Percentiles rank a stretch among this genome's conserved stretches.
Evolutionary conservation across 2,113 vertebrate genomes (phyloP).

Genomic region (Mus pahari): DNA sequence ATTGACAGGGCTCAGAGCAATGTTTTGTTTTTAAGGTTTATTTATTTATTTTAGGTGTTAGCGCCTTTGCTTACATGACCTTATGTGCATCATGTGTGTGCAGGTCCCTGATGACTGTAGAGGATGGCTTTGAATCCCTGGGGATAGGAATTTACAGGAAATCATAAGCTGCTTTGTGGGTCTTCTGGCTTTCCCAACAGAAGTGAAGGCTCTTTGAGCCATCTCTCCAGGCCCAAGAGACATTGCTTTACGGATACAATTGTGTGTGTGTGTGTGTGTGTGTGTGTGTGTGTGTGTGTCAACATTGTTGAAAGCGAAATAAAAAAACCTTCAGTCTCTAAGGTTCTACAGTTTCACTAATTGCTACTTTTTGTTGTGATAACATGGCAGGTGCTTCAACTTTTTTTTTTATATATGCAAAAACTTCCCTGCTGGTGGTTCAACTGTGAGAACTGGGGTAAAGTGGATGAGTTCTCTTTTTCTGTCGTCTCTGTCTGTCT

Average conservation of each 20-base stretch:
- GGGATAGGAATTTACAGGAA: not conserved
- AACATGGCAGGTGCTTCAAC: not conserved
- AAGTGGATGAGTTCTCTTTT: not conserved
- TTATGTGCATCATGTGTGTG: not conserved
- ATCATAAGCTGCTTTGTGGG: not conserved
- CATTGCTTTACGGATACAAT: not conserved
- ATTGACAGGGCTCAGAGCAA: not conserved
- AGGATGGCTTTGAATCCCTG: not conserved
- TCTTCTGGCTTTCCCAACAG: too few species aligned
- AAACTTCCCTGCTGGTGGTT: not conserved
- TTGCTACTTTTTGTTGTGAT: not conserved
- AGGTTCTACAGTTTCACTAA: not conserved
- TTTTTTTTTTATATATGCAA: not conserved
- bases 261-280: not conserved
- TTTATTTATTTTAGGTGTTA: not conserved
- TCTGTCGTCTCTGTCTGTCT: not conserved
- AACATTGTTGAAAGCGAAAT: not conserved
- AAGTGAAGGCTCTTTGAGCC: not conserved
- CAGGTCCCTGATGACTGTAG: not conserved
- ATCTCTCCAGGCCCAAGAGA: too few species aligned
- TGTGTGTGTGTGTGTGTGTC: not conserved
- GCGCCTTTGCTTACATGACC: not conserved
- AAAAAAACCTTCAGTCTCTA: not conserved
- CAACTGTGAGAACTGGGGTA: not conserved
- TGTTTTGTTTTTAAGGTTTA: not conserved